Conservation (phyloP, 92 coral and sea anemone species). For the Metridium senile region DNA sequence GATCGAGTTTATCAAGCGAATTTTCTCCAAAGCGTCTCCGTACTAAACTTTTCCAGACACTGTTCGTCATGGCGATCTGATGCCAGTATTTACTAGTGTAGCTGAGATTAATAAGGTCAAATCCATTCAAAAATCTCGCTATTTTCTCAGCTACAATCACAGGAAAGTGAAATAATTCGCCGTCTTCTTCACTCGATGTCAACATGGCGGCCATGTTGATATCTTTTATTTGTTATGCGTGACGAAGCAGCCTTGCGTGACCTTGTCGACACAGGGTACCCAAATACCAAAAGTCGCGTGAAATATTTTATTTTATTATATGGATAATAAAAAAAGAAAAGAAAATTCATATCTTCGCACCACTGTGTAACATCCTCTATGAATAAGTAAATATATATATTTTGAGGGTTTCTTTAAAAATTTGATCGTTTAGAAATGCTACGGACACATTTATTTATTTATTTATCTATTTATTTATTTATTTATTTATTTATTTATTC, state of each 20-base stretch:
- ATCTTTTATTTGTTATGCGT: background rate
- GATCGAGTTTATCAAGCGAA: background rate
- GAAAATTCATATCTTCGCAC: too few relatives aligned
- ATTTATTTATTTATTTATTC: too few relatives aligned
- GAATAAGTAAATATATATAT: background rate
- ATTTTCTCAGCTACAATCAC: conserved; percentile 60
- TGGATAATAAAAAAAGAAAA: too few relatives aligned
- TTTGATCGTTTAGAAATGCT: background rate
- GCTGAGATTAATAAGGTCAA: conserved; percentile 68
- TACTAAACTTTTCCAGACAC: conserved; percentile 60
- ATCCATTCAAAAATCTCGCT: conserved; percentile 58
- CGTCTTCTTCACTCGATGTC: background rate
- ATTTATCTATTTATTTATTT: background rate
- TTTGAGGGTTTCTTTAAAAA: background rate
- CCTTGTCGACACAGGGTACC: background rate
- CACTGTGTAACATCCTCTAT: too few relatives aligned
- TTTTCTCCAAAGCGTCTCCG: conserved; percentile 56
- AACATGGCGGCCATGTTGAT: background rate
- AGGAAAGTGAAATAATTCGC: conserved; percentile 25
- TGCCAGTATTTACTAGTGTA: conserved; percentile 70
- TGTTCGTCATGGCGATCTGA: conserved; percentile 37
- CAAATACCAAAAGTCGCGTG: too few relatives aligned
- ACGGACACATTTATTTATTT: background rate
- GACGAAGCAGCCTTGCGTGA: background rate
- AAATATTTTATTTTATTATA: too few relatives aligned